Evolutionary conservation across 2,888 invertebrate species (phyloP).

Genomic region (Chalcis sispes): DNA sequence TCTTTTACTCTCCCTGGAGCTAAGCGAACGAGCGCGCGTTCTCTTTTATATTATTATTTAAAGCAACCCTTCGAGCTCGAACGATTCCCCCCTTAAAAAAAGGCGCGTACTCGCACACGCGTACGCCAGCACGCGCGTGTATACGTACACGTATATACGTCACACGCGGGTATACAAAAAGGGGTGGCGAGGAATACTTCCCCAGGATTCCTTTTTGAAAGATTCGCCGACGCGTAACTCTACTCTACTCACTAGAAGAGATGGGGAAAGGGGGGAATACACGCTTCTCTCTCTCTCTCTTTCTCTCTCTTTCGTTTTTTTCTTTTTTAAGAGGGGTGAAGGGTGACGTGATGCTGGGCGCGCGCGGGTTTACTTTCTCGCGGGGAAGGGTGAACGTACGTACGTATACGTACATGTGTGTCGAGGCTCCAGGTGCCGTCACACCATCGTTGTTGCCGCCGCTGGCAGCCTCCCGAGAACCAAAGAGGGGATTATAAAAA

Average conservation of each 20-base stretch:
- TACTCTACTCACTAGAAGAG: constrained; percentile 10
- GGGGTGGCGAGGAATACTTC: constrained; percentile 54
- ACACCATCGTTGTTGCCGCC: no score
- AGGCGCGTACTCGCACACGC: no score
- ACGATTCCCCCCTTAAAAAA: constrained; percentile 50
- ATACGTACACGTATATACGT: no score
- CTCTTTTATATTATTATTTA: constrained; percentile 71
- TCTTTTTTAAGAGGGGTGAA: constrained; percentile 29
- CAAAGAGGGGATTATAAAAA: constrained; percentile 40
- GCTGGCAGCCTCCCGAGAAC: constrained; percentile 15
- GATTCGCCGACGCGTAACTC: constrained; percentile 50
- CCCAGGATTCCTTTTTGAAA: constrained; percentile 45
- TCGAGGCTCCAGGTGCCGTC: constrained; percentile 40
- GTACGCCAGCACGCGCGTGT: no score
- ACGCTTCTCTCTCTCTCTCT: constrained; percentile 8
- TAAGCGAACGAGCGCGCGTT: constrained; percentile 55
- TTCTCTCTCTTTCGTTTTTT: background rate
- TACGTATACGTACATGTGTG: background rate
- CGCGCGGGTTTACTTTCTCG: background rate
- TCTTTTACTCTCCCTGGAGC: constrained; percentile 19
- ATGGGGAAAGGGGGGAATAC: no score
- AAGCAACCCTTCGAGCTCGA: constrained; percentile 72
- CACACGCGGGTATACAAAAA: constrained; percentile 40
- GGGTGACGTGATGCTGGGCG: constrained; percentile 6
- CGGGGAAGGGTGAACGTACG: constrained; percentile 51